These are phyloP conservation scores for Cirrhinus molitorella DNA, from an alignment of 2,797 vertebrate species.

Conservation along the genomic window DNA sequence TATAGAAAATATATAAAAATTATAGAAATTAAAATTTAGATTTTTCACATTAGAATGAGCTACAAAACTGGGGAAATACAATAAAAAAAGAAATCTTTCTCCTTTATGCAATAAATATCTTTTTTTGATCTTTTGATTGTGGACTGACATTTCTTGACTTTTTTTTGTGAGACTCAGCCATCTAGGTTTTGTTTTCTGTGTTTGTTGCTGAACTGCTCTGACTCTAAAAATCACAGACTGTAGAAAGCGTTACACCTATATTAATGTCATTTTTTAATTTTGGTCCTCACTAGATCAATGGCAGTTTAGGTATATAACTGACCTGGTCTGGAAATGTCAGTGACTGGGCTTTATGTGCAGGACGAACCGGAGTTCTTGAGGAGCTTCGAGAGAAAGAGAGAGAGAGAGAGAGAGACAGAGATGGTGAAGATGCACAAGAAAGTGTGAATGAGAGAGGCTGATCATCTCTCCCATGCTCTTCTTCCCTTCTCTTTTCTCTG, in stretches of 20 bases:
- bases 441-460: conserved; percentile 15
- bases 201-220: conserved; percentile 3
- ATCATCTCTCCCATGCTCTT: conserved; percentile 46
- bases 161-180: conserved; percentile 2
- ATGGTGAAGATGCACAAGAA: conserved; percentile 27
- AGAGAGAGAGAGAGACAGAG: conserved; percentile 45
- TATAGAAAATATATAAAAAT: too few species aligned
- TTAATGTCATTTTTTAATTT: not conserved
- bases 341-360: conserved; percentile 58
- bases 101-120: not conserved
- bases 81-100: not conserved
- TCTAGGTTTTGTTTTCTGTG: not conserved
- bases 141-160: not conserved
- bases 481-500: conserved; percentile 27
- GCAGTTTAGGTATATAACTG: conserved; percentile 51
- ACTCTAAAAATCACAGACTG: not conserved
- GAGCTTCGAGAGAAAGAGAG: conserved; percentile 54
- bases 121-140: not conserved
- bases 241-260: conserved; percentile 21
- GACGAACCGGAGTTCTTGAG: conserved; percentile 61
- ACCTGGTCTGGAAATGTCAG: conserved; percentile 33
- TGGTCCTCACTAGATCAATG: conserved; percentile 39
- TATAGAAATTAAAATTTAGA: too few species aligned
- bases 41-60: not conserved
- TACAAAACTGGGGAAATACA: not conserved